Evolutionary conservation across 2,113 vertebrate species (phyloP).

Genomic region (Saccopteryx leptura): DNA sequence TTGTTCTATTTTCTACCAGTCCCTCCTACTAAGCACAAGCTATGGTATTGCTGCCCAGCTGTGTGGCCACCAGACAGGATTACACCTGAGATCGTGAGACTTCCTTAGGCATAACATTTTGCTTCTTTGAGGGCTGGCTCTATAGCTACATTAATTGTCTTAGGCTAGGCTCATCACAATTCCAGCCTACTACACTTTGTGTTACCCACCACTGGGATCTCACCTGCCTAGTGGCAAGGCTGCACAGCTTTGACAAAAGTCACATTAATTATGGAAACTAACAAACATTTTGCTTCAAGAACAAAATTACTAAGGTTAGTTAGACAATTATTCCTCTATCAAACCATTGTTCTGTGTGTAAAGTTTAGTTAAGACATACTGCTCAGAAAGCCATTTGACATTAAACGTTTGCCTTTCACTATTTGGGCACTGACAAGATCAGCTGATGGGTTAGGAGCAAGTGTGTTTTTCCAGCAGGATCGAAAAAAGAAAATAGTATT

Average conservation of each 20-base stretch:
- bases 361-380: constrained; percentile 56
- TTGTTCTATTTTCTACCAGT: not conserved
- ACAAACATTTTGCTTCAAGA: not conserved
- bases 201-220: not conserved
- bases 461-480: constrained; percentile 76
- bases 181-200: not conserved
- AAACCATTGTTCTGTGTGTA: not conserved
- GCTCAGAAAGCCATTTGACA: constrained; percentile 51
- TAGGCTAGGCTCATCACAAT: not conserved
- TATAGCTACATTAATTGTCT: not conserved
- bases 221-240: not conserved
- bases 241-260: not conserved
- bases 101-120: not conserved
- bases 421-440: constrained; percentile 64
- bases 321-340: not conserved
- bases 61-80: not conserved
- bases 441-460: constrained; percentile 61
- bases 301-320: not conserved
- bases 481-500: constrained; percentile 80
- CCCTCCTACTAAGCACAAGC: not conserved
- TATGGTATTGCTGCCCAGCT: not conserved
- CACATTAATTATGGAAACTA: not conserved
- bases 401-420: constrained; percentile 72
- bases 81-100: not conserved
- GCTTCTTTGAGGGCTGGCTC: not conserved